Conservation (phyloP, 2,113 vertebrate species). For the Rostratula benghalensis region DNA sequence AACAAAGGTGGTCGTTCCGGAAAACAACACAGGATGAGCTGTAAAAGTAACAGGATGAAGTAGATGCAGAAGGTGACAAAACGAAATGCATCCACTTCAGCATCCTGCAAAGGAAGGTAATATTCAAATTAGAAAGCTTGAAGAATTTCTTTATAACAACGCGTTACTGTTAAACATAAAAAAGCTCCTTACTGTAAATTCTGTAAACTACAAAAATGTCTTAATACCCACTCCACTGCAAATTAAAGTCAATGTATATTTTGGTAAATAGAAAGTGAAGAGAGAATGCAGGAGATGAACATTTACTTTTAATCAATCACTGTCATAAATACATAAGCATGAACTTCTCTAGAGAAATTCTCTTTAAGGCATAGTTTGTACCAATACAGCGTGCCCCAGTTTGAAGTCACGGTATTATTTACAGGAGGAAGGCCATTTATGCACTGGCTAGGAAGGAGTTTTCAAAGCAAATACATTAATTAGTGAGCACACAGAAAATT, state of each 20-base stretch:
- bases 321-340: background rate
- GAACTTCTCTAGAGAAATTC: background rate
- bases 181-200: background rate
- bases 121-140: background rate
- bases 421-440: background rate
- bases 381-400: background rate
- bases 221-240: background rate
- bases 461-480: background rate
- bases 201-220: background rate
- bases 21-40: conserved; percentile 86
- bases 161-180: background rate
- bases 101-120: conserved; percentile 34
- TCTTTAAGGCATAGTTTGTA: background rate
- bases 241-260: background rate
- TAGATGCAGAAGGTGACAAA: conserved; percentile 87
- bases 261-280: background rate
- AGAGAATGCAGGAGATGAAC: background rate
- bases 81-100: conserved; percentile 76
- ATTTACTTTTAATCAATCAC: background rate
- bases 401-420: background rate
- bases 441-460: background rate
- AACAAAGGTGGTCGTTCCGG: conserved; percentile 88
- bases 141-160: background rate
- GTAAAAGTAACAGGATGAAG: conserved; percentile 81
- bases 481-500: background rate